phyloP scores from a whole-genome alignment of 2,888 invertebrate genomes.

The Folsomia manolachei region DNA sequence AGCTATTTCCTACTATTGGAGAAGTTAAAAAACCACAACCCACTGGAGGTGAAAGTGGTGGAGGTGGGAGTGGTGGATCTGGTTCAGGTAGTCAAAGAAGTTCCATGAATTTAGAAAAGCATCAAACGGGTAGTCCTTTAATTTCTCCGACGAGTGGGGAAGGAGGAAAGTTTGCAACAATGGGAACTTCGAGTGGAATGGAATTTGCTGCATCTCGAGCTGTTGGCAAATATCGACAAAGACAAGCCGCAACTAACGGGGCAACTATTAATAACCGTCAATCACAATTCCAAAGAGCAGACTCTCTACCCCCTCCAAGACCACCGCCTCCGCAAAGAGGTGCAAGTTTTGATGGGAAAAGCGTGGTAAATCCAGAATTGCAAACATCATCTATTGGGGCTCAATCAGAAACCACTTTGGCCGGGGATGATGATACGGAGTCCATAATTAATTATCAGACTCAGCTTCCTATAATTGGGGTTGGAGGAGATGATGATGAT shows the following conservation, averaged over 20 bases:
- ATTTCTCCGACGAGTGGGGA: slow-evolving; percentile 34
- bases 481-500: not conserved
- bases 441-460: slow-evolving; percentile 8
- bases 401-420: slow-evolving; percentile 11
- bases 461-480: no score
- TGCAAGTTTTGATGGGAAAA: slow-evolving; percentile 28
- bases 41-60: slow-evolving; percentile 54
- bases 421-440: not conserved
- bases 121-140: slow-evolving; percentile 17
- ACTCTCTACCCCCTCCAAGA: slow-evolving; percentile 44
- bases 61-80: slow-evolving; percentile 48
- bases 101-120: slow-evolving; percentile 17
- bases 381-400: not conserved
- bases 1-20: slow-evolving; percentile 71
- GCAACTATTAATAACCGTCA: slow-evolving; percentile 19
- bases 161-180: slow-evolving; percentile 55
- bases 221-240: slow-evolving; percentile 71
- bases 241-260: slow-evolving; percentile 47
- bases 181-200: slow-evolving; percentile 65
- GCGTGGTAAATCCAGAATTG: not conserved
- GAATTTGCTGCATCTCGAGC: slow-evolving; percentile 81
- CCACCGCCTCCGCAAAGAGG: slow-evolving; percentile 46
- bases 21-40: slow-evolving; percentile 54
- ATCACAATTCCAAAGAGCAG: slow-evolving; percentile 21
- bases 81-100: slow-evolving; percentile 14